Percentiles rank a stretch among this genome's conserved stretches.
These are phyloP conservation scores for Perizoma affinitatum DNA, from an alignment of 2,888 invertebrate species.

Conservation along the genomic window DNA sequence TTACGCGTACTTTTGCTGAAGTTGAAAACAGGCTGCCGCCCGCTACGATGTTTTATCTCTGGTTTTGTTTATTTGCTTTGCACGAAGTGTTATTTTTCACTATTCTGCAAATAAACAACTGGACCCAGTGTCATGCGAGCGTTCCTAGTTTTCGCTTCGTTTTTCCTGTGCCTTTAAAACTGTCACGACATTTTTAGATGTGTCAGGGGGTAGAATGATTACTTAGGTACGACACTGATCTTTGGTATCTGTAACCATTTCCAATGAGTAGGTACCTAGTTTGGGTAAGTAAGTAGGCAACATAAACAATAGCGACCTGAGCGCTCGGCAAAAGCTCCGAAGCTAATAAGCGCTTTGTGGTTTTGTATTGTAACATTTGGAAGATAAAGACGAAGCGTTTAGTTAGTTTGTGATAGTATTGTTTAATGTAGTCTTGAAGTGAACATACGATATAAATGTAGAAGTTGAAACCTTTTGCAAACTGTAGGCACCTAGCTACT, in stretches of 20 bases:
- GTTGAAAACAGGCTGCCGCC: slow-evolving; percentile 39
- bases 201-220: no score
- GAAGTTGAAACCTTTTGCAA: no score
- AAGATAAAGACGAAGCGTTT: neutral
- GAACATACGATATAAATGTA: no score
- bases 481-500: no score
- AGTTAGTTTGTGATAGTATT: no score
- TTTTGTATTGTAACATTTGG: slow-evolving; percentile 36
- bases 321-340: slow-evolving; percentile 42
- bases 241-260: no score
- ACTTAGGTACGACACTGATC: no score
- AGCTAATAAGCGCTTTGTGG: slow-evolving; percentile 48
- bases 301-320: slow-evolving; percentile 35
- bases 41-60: slow-evolving; percentile 39
- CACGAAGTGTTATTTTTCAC: slow-evolving; percentile 50
- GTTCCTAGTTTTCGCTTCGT: slow-evolving; percentile 37
- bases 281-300: no score
- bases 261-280: slow-evolving; percentile 1
- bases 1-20: slow-evolving; percentile 26
- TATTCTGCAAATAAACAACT: slow-evolving; percentile 44
- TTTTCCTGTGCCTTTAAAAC: slow-evolving; percentile 12
- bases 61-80: slow-evolving; percentile 44
- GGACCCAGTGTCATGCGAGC: slow-evolving; percentile 35
- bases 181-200: slow-evolving; percentile 2
- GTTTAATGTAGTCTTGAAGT: no score